phyloP scores from a whole-genome alignment of 2,888 invertebrate species.

The Tetragonisca angustula region DNA sequence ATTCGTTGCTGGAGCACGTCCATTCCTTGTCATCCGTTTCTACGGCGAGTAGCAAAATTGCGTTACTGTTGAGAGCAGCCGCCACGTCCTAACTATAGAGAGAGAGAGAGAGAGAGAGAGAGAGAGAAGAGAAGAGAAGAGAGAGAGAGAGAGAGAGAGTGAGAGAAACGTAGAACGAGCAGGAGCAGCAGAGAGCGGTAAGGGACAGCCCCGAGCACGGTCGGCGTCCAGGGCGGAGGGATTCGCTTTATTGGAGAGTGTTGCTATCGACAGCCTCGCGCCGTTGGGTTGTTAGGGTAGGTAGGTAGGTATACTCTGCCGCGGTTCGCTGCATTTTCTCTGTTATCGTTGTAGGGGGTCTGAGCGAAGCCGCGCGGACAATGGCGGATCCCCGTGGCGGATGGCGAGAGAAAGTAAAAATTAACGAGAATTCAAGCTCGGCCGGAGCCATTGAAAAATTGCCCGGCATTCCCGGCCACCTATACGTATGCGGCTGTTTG shows the following conservation, averaged over 20 bases:
- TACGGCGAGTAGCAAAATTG: conserved; percentile 73
- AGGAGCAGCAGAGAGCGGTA: conserved; percentile 45
- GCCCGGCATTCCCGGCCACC: conserved; percentile 72
- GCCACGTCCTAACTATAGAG: conserved; percentile 43
- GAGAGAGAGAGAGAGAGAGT: neutral
- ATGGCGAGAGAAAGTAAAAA: conserved; percentile 82
- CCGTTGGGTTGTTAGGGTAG: conserved; percentile 74
- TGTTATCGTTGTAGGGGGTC: conserved; percentile 81
- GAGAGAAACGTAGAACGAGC: conserved; percentile 27
- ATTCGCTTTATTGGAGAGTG: conserved; percentile 82
- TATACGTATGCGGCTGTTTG: conserved; percentile 36
- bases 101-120: neutral
- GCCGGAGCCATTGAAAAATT: conserved; percentile 83
- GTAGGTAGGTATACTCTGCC: conserved; percentile 72
- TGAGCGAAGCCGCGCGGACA: conserved; percentile 77
- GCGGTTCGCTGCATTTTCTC: conserved; percentile 81
- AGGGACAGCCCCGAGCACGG: conserved; percentile 55
- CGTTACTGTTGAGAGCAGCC: conserved; percentile 72
- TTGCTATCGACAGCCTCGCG: conserved; percentile 80
- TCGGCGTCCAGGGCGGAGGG: conserved; percentile 66
- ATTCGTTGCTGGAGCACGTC: conserved; percentile 50
- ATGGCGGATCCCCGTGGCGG: conserved; percentile 77
- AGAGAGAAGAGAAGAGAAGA: neutral
- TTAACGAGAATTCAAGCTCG: conserved; percentile 83
- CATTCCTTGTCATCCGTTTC: conserved; percentile 58